Conservation (phyloP, 2,888 invertebrate genomes). For the Sinhomidia bicolor region DNA sequence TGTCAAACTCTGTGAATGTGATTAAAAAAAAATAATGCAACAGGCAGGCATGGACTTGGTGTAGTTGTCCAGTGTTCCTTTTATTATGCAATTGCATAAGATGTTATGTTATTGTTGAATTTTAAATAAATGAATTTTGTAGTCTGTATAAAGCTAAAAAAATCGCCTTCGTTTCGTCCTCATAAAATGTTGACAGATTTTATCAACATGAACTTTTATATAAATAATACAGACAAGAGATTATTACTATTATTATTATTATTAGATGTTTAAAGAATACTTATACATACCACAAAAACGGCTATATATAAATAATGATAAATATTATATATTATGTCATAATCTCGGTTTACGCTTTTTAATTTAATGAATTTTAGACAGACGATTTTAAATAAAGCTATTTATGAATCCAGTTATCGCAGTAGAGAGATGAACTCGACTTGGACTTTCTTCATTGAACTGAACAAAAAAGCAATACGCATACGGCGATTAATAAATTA, state of each 20-base stretch:
- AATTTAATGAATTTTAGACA: conserved; percentile 62
- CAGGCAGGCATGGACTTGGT: background rate
- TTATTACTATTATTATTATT: no score
- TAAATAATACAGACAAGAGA: conserved; percentile 34
- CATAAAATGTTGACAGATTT: background rate
- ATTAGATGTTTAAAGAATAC: conserved; percentile 30
- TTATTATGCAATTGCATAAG: conserved; percentile 7
- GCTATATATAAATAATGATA: conserved; percentile 51
- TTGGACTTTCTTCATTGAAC: no score
- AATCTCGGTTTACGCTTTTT: conserved; percentile 73
- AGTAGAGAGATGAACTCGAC: background rate
- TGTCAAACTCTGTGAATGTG: conserved; percentile 31
- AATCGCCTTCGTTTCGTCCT: background rate
- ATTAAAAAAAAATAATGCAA: background rate
- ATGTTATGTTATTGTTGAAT: conserved; percentile 23
- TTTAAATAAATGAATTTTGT: conserved; percentile 31
- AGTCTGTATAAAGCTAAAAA: conserved; percentile 14
- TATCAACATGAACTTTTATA: conserved; percentile 45
- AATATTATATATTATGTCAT: conserved; percentile 38
- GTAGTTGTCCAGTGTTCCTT: conserved; percentile 20
- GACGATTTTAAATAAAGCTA: conserved; percentile 71
- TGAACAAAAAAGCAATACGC: no score
- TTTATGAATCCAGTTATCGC: conserved; percentile 16
- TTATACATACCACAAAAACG: conserved; percentile 63
- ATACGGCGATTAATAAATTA: no score